Evolutionary conservation across 2,888 invertebrate species (phyloP), one percentile per base, ranked within the genome.

Genomic region (Dascillus cervinus): DNA sequence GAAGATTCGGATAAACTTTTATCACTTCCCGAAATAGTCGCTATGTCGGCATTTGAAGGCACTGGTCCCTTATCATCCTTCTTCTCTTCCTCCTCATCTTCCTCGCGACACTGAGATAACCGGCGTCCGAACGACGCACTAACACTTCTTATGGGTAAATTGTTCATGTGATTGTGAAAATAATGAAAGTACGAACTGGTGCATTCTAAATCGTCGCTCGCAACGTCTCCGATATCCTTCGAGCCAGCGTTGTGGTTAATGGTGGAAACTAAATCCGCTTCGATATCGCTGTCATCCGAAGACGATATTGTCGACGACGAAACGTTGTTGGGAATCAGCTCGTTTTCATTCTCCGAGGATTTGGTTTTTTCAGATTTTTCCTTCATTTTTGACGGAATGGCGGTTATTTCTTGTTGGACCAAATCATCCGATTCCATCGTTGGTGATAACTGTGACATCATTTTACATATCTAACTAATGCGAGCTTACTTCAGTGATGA

Each of bases 81-180:
- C 28, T 55, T 57, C 26, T 64, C 73, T 44, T 82, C 83, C 30
- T 84, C 83, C 57, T 87, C 86, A 50, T 87, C 87, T 64, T 87
- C 87, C 58, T 87, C 87, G 37, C 82, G 74, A 58, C 87, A 87
- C 62, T 87, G 85, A 2, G 86, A 87, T 41, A 87, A 62, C 8
- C 87, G 73, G 14, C 83, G 69, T 3, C 39, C 36, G 25, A 28
- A 40, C 12, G 78, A 69, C 48, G 75, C 76, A 32, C 68, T 66
- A 34, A 67, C 67, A 47, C 73, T 72, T 34, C 75, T 68, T 38
- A 77, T 79, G 13, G 82, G 80, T 39, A 81, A 64, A 49, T 76
- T 74, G 57, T 79, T 81, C 43, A 79, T 79, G 55, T 82, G 81
- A 45, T 79, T 79, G 62, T 80, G 71, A 60, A 82, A 82, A 55